Evolutionary conservation across 2,888 invertebrate species (phyloP), one percentile per base, ranked within the genome.

Genomic region (Lycia hirtaria): DNA sequence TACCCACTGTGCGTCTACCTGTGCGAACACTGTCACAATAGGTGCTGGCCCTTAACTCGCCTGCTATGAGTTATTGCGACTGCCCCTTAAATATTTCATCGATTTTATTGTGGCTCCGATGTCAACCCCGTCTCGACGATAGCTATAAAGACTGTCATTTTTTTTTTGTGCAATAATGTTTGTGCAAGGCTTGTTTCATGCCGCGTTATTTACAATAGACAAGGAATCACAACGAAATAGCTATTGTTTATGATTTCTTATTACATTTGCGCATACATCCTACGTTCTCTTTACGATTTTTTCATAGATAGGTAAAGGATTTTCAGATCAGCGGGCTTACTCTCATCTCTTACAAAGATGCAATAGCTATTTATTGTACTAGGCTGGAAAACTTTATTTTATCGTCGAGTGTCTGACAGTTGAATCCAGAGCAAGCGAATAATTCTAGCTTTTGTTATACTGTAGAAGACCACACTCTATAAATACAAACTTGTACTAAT

Each of bases 31-130:
- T 73, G 77, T 75, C 75, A 83, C 83, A 83, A 83, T 80, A 81
- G 82, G 67, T 65, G 63, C 68, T 72, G 65, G 67, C 73, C 75
- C 78, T 77, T 47, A 77, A 76, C 72, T 77, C 69, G 67, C 72
- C 78, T 72, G 67, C 83, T 83, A 84, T 88, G 88, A 89, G 77
- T 88, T 87, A 89, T 83, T 73, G 73, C 69, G 65, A 73, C 80
- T 79, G 82, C 79, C 87, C 87, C 83, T 81, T 79, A 82, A 85
- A 92, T 92, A 91, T 88, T 88, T 92, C 91, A 92, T 90, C 87
- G 88, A 91, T 90, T 92, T 92, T 92, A 92, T 92, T 90, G 82
- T 87, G 91, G 91, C 92, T 88, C 92, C 91, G 74, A 85, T 91
- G 92, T 91, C 91, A 90, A 87, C 87, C 81, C 74, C 76, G 90